Base-by-base conservation (phyloP, 2,888 invertebrate species). In the Sylvicola cinctus region DNA sequence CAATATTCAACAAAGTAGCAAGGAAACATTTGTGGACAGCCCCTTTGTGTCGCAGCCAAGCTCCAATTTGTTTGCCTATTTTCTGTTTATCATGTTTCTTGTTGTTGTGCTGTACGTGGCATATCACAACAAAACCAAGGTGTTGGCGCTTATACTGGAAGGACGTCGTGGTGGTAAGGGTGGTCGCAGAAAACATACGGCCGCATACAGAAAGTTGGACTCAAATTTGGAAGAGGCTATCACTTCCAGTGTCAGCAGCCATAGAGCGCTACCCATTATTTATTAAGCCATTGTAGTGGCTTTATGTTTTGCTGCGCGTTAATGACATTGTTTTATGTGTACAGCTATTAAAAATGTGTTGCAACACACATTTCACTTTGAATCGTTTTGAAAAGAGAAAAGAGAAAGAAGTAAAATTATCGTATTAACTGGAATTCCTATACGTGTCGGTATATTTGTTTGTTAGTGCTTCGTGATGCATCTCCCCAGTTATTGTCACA, bases 1-100 rank as follows among this genome's bases (percentile, higher is more conserved):
- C 4, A 13, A 7, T 6, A 13, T 8, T 13, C n/a, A 28, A 28
- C 11, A 4, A 17, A 23, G 28, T 8, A 15, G 11, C 4, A 10
- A 16, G 7, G n/a, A 16, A 5, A 14, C 16, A 15, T 4, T 32
- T 26, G 16, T 25, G 12, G 46, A 46, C 20, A 20, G 20, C 41
- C 44, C 42, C 3, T 48, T 48, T 30, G 45, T 50, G n/a, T 55
- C 62, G 29, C 54, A 61, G 16, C 66, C 67, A 28, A 68, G 70
- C 41, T 68, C 72, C 0, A 69, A 74, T 46, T 73, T 75, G 52
- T 71, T 77, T 51, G 63, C 67, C 2, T 77, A 75, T 49, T 74
- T 77, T 48, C 60, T 71, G 43, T 59, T 71, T 10, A 55, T 69
- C 40, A 65, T 68, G 42, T 58, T 71, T 14, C 46, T 73, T 11